phyloP scores from a whole-genome alignment of 2,888 invertebrate species.

The Uloborus plumipes region DNA sequence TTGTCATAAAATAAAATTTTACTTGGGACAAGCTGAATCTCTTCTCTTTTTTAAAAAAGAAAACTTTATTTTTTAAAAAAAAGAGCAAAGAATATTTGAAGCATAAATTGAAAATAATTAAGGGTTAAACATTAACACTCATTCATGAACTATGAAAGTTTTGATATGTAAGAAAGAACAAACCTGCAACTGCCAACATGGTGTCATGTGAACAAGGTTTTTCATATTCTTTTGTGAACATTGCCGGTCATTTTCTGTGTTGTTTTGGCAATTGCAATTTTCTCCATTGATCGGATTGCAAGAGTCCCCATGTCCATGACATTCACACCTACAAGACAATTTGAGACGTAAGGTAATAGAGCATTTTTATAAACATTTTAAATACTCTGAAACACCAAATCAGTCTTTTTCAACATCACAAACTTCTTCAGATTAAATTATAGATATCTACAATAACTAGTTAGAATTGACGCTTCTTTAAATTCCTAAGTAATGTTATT shows the following conservation, averaged over 20 bases:
- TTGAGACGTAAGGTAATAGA: not conserved
- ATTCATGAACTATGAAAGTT: not conserved
- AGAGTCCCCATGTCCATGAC: slow-evolving; percentile 92
- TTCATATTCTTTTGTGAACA: slow-evolving; percentile 67
- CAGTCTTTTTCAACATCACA: too few relatives aligned
- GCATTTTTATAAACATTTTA: too few relatives aligned
- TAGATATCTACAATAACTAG: too few relatives aligned
- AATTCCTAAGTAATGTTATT: too few relatives aligned
- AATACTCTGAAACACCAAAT: too few relatives aligned
- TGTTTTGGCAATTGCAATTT: slow-evolving; percentile 94
- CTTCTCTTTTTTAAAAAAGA: too few relatives aligned
- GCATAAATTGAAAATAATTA: not conserved
- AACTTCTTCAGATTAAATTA: too few relatives aligned
- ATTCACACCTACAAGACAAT: slow-evolving; percentile 79
- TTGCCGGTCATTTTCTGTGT: slow-evolving; percentile 84
- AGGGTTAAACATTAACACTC: not conserved
- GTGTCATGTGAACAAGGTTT: slow-evolving; percentile 65
- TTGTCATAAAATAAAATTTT: too few relatives aligned
- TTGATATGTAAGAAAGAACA: not conserved
- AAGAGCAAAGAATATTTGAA: too few relatives aligned
- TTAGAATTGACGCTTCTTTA: too few relatives aligned
- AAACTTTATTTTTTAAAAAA: too few relatives aligned
- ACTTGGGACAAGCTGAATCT: too few relatives aligned
- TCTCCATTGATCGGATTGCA: slow-evolving; percentile 89
- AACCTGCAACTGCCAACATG: slow-evolving; percentile 71